These are phyloP conservation scores for Pseudanteris insignis DNA, from an alignment of 2,888 invertebrate genomes.

Conservation along the genomic window DNA sequence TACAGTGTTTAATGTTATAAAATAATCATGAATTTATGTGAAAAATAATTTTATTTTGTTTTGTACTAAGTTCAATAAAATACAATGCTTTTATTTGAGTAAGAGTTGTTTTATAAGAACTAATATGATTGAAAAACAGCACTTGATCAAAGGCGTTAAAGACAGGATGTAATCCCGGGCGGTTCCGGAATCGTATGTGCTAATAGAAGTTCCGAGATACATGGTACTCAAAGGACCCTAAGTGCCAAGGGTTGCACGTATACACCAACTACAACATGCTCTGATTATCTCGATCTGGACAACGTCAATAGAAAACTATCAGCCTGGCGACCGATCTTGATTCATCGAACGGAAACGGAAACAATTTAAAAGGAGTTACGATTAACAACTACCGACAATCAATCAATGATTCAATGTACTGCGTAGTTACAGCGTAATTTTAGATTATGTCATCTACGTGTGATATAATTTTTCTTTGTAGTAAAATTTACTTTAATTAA, in stretches of 20 bases:
- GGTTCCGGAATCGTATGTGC: constrained; percentile 64
- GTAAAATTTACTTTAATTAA: too few relatives aligned
- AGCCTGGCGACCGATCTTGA: constrained; percentile 41
- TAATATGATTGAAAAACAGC: constrained; percentile 43
- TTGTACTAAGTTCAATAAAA: too few relatives aligned
- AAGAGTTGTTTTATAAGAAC: too few relatives aligned
- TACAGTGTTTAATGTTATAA: too few relatives aligned
- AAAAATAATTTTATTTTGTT: too few relatives aligned
- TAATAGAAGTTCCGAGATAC: constrained; percentile 64
- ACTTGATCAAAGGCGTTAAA: constrained; percentile 58
- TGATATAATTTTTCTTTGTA: too few relatives aligned
- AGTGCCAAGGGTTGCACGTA: constrained; percentile 47
- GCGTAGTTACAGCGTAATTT: too few relatives aligned
- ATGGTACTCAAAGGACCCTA: constrained; percentile 49
- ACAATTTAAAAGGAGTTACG: constrained; percentile 26
- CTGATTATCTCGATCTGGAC: constrained; percentile 65
- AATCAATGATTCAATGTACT: constrained; percentile 1
- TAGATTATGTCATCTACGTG: too few relatives aligned
- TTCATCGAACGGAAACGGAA: constrained; percentile 41
- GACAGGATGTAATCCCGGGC: constrained; percentile 62
- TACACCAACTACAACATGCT: constrained; percentile 52
- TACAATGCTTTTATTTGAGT: too few relatives aligned
- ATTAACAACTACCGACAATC: constrained; percentile 30
- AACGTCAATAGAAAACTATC: constrained; percentile 56
- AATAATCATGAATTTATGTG: too few relatives aligned